phyloP scores from a whole-genome alignment of 2,113 vertebrate species.

The Fregata magnificens region DNA sequence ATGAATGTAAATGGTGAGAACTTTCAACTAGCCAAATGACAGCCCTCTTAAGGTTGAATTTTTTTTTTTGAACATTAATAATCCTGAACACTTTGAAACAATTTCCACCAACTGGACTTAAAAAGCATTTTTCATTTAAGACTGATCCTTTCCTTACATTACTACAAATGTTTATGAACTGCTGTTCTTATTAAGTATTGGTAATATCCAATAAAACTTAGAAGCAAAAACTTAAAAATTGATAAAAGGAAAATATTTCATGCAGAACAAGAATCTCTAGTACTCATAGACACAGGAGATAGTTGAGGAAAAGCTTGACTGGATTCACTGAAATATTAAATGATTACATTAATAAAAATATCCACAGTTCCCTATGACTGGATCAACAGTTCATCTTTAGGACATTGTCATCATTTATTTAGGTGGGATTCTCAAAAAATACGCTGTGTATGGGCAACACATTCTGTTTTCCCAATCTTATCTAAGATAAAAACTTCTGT shows the following conservation, averaged over 20 bases:
- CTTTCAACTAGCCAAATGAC: not conserved
- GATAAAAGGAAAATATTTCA: not conserved
- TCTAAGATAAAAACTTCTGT: not conserved
- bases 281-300: not conserved
- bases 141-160: not conserved
- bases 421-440: not conserved
- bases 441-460: not conserved
- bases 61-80: not conserved
- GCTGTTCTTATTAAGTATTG: not conserved
- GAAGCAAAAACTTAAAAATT: not conserved
- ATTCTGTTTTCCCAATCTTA: not conserved
- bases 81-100: not conserved
- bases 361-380: not conserved
- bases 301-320: not conserved
- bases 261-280: not conserved
- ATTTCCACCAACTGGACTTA: not conserved
- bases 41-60: not conserved
- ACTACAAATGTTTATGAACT: not conserved
- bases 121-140: not conserved
- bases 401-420: not conserved
- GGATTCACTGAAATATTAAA: not conserved
- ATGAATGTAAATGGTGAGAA: not conserved
- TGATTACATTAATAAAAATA: not conserved
- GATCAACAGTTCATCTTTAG: not conserved
- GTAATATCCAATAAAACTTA: not conserved